These are phyloP conservation scores for Calameuta pallipes DNA, from an alignment of 2,888 invertebrate genomes.

Conservation along the genomic window DNA sequence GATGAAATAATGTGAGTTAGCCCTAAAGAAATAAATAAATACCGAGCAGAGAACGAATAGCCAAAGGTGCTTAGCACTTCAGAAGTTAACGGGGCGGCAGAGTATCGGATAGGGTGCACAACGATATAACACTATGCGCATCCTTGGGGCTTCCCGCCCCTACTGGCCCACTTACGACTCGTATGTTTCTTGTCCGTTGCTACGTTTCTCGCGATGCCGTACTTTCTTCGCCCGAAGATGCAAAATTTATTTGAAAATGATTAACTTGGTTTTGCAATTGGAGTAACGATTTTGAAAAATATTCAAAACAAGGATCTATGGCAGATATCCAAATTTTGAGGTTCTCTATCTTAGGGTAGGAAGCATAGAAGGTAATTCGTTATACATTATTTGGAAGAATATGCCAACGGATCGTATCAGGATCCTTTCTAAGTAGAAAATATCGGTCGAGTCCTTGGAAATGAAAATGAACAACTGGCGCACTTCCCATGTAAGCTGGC, in stretches of 20 bases:
- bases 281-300: not conserved
- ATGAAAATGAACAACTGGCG: not conserved
- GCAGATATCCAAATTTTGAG: not conserved
- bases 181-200: slow-evolving; percentile 39
- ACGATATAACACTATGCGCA: slow-evolving; percentile 49
- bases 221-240: slow-evolving; percentile 17
- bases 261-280: not conserved
- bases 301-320: not conserved
- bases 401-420: not conserved
- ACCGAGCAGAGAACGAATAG: not conserved
- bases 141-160: slow-evolving; percentile 59
- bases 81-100: slow-evolving; percentile 27
- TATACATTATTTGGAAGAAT: not conserved
- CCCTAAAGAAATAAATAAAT: not conserved
- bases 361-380: not conserved
- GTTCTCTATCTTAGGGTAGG: not conserved
- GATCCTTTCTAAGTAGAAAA: not conserved
- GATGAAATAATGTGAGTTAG: no score
- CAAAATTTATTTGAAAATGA: not conserved
- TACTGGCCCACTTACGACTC: slow-evolving; percentile 61
- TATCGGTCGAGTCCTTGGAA: not conserved
- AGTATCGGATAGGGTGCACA: slow-evolving; percentile 27
- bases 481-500: not conserved
- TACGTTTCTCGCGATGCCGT: slow-evolving; percentile 29
- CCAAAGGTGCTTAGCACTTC: slow-evolving; percentile 32